Evolutionary conservation across 2,797 vertebrate genomes (phyloP).

Genomic region (Epinephelus coioides): DNA sequence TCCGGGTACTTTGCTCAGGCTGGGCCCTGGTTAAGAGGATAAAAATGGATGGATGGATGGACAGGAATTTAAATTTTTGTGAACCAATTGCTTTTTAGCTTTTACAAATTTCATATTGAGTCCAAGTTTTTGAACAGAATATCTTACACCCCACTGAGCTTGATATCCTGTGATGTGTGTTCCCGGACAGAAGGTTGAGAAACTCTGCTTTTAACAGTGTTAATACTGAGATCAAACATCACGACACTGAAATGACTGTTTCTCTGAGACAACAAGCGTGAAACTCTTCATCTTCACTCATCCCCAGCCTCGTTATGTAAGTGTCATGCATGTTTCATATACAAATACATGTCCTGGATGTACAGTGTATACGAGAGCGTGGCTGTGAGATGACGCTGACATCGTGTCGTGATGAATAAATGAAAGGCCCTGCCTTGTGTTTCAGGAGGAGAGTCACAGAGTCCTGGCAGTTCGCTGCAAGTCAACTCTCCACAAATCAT

Average conservation of each 20-base stretch:
- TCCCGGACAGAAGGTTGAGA: too few relatives aligned
- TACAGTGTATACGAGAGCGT: constrained; percentile 54
- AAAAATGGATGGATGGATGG: too few relatives aligned
- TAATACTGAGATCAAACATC: background rate
- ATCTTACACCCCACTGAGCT: too few relatives aligned
- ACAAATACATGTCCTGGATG: constrained; percentile 69
- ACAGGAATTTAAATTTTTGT: too few relatives aligned
- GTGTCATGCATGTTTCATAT: constrained; percentile 80
- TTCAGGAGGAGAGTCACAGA: constrained; percentile 65
- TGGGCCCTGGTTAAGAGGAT: too few relatives aligned
- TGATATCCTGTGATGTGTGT: too few relatives aligned
- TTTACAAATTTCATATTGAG: too few relatives aligned
- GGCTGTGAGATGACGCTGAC: constrained; percentile 71
- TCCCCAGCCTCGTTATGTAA: constrained; percentile 58
- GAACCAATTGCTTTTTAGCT: too few relatives aligned
- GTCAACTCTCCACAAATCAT: constrained; percentile 51
- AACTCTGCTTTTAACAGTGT: background rate
- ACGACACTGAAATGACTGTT: constrained; percentile 46
- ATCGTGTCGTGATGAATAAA: constrained; percentile 79
- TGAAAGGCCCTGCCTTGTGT: constrained; percentile 75
- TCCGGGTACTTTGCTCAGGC: too few relatives aligned
- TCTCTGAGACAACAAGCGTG: constrained; percentile 44
- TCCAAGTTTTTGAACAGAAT: too few relatives aligned
- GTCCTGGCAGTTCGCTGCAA: constrained; percentile 63
- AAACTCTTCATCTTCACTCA: constrained; percentile 1